These are phyloP conservation scores for Hydropsyche tenuis DNA, from an alignment of 1,140 invertebrate genomes.

Conservation along the genomic window DNA sequence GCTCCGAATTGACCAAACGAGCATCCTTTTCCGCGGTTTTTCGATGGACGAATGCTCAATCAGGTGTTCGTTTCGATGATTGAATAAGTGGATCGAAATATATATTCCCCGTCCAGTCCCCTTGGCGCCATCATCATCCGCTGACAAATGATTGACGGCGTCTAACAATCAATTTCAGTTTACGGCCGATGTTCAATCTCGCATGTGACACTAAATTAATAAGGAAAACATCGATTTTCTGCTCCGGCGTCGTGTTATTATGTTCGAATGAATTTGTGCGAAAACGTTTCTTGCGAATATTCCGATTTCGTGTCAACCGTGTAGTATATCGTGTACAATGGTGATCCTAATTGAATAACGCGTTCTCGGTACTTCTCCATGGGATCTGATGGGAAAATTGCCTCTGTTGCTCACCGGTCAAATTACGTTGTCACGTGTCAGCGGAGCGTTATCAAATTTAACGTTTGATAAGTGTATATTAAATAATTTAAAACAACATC, in stretches of 20 bases:
- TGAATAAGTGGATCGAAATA: slow-evolving; percentile 22
- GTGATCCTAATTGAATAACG: slow-evolving; percentile 20
- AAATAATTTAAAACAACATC: too few relatives aligned
- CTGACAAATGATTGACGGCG: slow-evolving; percentile 20
- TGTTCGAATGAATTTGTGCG: too few relatives aligned
- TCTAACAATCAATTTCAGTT: slow-evolving; percentile 10
- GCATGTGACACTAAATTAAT: background rate
- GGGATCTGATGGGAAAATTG: slow-evolving; percentile 19
- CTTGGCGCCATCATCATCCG: slow-evolving; percentile 7
- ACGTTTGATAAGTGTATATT: too few relatives aligned
- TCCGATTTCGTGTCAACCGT: too few relatives aligned
- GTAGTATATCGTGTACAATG: background rate
- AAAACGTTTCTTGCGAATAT: too few relatives aligned
- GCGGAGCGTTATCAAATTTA: background rate
- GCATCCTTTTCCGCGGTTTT: background rate
- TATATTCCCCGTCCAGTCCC: background rate
- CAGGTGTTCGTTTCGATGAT: background rate
- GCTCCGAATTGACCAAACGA: slow-evolving; percentile 23
- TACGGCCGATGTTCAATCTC: slow-evolving; percentile 9
- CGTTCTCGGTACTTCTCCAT: slow-evolving; percentile 8
- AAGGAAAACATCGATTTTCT: background rate
- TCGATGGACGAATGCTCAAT: too few relatives aligned
- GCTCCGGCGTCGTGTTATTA: too few relatives aligned
- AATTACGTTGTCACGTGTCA: slow-evolving; percentile 16
- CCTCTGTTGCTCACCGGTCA: background rate